These are phyloP conservation scores for Manacus vitellinus DNA, from an alignment of 2,113 vertebrate genomes.

Conservation along the genomic window DNA sequence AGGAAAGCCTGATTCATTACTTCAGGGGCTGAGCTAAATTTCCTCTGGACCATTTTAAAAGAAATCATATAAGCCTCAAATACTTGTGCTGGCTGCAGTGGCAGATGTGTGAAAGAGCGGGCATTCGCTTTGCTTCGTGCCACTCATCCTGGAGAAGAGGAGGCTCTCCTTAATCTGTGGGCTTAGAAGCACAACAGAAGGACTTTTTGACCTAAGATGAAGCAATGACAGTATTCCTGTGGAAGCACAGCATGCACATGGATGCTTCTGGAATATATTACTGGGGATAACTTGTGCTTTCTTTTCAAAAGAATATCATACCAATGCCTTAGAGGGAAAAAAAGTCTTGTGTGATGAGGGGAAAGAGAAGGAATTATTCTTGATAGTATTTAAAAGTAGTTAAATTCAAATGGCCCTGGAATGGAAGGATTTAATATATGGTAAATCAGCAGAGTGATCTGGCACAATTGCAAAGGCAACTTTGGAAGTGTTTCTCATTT, in stretches of 20 bases:
- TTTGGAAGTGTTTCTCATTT: neutral
- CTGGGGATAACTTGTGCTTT: neutral
- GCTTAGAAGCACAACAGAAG: neutral
- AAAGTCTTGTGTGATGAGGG: neutral
- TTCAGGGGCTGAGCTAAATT: conserved; percentile 12
- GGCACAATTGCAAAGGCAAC: neutral
- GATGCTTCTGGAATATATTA: conserved; percentile 33
- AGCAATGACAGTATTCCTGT: neutral
- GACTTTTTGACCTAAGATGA: conserved; percentile 7
- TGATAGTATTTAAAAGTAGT: neutral
- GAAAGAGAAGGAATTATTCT: neutral
- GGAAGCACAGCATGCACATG: neutral
- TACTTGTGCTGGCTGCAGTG: neutral
- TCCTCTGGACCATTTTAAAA: neutral
- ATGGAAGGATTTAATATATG: neutral
- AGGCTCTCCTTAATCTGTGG: neutral
- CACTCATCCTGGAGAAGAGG: neutral
- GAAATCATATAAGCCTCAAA: neutral
- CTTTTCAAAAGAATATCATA: neutral
- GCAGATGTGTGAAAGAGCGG: neutral
- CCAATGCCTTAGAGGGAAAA: neutral
- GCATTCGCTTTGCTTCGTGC: neutral
- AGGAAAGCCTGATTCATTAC: neutral
- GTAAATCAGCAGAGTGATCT: neutral
- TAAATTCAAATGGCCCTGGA: neutral